Base-by-base conservation (phyloP, 2,888 invertebrate genomes). In the Alsophila aescularia region DNA sequence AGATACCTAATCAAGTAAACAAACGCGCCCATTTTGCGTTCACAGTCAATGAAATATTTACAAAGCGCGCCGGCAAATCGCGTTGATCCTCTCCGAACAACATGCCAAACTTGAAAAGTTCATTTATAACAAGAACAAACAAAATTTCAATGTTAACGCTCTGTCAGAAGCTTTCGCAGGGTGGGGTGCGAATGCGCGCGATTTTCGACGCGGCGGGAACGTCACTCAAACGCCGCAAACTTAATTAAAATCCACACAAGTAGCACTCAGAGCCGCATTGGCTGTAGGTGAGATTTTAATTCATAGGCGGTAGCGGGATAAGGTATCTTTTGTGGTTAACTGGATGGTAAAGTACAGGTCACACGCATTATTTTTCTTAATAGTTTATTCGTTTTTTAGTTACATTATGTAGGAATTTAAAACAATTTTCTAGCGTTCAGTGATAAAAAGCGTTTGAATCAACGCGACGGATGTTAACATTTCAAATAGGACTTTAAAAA, bases 211-310 rank as follows among this genome's bases (percentile, higher is more conserved):
- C 24, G 9, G 18, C 15, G 21, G 51, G 48, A 41, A 42, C 52
- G 66, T 70, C 72, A 60, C 67, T 69, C 72, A 62, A 58, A 62
- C 66, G 56, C 41, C 65, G 55, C 64, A 61, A 73, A 75, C 75
- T 73, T 74, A 69, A 74, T 77, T 77, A 76, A 74, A 77, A 74
- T 67, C 69, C 64, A 44, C 60, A 52, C 66, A 61, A 64, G 68
- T 62, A 62, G 50, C 59, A 43, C 54, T 57, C 52, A 47, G 45
- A 37, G 43, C 16, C 31, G 14, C 18, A 12, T 13, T 15, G 47
- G 24, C 40, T 44, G 39, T 12, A 34, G 16, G 27, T n/a, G 9
- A 27, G 14, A 35, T 12, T 12, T 10, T 31, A 44, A 21, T 15
- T 21, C n/a, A 45, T 6, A 18, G 41, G 34, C 4, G 44, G 14